Evolutionary conservation across 2,888 invertebrate species (phyloP), one percentile per base, ranked within the genome.

Genomic region (Chesias legatella): DNA sequence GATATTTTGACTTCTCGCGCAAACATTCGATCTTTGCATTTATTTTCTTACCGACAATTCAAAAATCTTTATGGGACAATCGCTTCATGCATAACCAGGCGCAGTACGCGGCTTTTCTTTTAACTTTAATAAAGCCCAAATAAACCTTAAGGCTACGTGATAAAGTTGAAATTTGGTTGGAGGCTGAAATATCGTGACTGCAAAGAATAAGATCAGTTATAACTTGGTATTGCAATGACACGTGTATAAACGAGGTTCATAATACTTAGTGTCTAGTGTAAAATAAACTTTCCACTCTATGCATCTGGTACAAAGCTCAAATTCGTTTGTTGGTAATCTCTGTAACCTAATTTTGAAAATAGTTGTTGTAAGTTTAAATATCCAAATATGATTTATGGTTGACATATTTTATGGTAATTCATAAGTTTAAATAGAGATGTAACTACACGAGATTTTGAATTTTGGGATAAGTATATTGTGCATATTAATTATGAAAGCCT

Each of bases 151-250:
- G 0, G 0, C 9, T 20, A 4, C 0, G 7, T 39, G 41, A 44
- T 56, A 56, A 38, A 44, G 46, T 44, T 33, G 7, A 37, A 33
- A 42, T 48, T 52, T 24, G 25, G 21, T 23, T 39, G 35, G 22
- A 32, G 11, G 7, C 6, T 30, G 10, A 31, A 21, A 41, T 52
- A 51, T 57, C 63, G 58, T 63, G 63, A 63, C 60, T 53, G 43
- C 30, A 42, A 44, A 56, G 43, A 58, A 63, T 65, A 60, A 61
- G 51, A 50, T 55, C 51, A 50, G 53, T 50, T 48, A 56, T 57
- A 53, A 53, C 53, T 58, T 61, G 58, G 58, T 59, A 60, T 56
- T 56, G 60, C 60, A 64, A 64, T 59, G 60, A 60, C 60, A 60
- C 52, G 57, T 60, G 60, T 60, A 58, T 55, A 59, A 59, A 58